phyloP scores from a whole-genome alignment of 2,888 invertebrate species.

The Lottia gigantea region DNA sequence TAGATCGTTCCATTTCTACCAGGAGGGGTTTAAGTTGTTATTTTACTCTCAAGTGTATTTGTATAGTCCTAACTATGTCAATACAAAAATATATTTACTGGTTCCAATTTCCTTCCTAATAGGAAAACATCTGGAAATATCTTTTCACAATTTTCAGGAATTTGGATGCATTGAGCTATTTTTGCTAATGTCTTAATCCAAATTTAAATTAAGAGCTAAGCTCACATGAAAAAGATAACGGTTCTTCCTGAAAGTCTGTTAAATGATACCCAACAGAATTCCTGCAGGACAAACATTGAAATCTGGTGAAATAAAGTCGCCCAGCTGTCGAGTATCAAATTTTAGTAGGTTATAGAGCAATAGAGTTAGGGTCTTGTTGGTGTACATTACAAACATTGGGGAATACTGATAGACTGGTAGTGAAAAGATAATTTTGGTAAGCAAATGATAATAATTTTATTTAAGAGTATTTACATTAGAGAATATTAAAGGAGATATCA shows the following conservation, averaged over 20 bases:
- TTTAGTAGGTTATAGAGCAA: neutral
- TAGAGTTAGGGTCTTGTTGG: no score
- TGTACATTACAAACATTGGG: no score
- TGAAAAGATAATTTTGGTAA: neutral
- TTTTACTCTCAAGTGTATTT: neutral
- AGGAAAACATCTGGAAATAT: no score
- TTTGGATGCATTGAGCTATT: no score
- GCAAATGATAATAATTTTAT: neutral
- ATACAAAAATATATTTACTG: neutral
- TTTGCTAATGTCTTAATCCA: no score
- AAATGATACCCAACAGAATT: neutral
- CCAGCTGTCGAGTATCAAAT: constrained; percentile 2
- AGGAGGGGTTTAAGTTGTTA: neutral
- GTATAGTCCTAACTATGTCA: neutral
- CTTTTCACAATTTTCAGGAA: no score
- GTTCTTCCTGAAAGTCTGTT: no score
- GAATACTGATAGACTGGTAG: neutral
- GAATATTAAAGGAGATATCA: no score
- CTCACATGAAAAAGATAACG: no score
- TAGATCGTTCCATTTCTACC: neutral
- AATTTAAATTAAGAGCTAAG: no score
- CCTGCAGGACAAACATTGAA: neutral
- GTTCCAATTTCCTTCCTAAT: no score
- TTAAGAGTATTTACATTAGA: no score
- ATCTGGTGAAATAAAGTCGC: neutral